Evolutionary conservation across 2,797 vertebrate species (phyloP).

Genomic region (Choloepus didactylus): DNA sequence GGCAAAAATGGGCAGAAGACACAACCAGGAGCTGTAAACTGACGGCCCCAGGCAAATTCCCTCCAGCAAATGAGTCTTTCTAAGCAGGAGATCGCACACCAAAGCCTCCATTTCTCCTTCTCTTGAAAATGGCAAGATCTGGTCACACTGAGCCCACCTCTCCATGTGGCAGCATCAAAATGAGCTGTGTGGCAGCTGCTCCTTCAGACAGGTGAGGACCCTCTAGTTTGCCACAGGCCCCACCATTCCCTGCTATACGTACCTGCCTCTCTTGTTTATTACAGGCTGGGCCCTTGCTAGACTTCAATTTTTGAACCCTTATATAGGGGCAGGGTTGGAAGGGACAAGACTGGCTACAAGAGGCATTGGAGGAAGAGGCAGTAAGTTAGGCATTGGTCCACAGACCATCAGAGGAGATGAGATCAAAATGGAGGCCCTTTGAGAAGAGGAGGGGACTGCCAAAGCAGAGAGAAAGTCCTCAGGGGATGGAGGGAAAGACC

Average conservation of each 20-base stretch:
- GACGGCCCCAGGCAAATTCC: neutral
- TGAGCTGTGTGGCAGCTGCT: neutral
- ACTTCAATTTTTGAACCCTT: neutral
- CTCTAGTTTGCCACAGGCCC: neutral
- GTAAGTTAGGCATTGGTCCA: neutral
- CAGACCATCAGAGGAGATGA: neutral
- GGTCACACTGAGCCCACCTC: neutral
- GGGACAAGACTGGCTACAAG: neutral
- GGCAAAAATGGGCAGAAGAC: neutral
- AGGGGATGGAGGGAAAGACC: neutral
- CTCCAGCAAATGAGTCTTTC: neutral
- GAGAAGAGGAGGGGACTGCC: neutral
- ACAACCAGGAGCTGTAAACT: neutral
- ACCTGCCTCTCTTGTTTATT: neutral
- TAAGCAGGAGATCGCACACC: neutral
- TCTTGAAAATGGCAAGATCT: neutral
- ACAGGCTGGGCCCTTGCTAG: neutral
- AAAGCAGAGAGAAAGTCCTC: neutral
- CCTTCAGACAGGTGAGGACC: rapidly evolving
- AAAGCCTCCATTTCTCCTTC: slow-evolving; percentile 17
- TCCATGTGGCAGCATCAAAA: rapidly evolving
- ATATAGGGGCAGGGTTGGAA: neutral
- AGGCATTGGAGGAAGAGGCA: neutral
- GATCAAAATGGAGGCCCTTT: neutral
- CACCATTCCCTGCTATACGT: neutral